Percentiles rank a stretch among this genome's conserved stretches.
Evolutionary conservation across 2,888 invertebrate genomes (phyloP).

Genomic region (Pristionchus fissidentatus): DNA sequence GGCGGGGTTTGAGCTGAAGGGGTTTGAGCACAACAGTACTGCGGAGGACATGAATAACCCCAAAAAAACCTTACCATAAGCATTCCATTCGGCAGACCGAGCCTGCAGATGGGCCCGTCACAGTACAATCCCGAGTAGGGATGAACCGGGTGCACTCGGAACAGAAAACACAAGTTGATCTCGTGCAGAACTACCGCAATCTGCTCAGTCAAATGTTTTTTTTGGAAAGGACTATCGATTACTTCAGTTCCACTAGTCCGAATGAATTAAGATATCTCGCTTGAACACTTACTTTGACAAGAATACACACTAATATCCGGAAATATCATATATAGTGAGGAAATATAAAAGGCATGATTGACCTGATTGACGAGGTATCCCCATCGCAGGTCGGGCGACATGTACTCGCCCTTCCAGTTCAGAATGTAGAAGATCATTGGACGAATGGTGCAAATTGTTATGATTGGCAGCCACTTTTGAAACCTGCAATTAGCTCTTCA

Average conservation of each 20-base stretch:
- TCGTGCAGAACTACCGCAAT: background rate
- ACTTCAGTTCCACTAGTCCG: background rate
- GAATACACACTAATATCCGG: too few relatives aligned
- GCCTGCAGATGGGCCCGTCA: background rate
- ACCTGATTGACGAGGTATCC: conserved; percentile 21
- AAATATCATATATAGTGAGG: too few relatives aligned
- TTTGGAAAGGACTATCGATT: background rate
- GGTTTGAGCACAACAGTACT: too few relatives aligned
- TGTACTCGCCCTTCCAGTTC: background rate
- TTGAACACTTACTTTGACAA: too few relatives aligned
- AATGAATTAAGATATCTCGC: too few relatives aligned
- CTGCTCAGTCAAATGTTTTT: background rate
- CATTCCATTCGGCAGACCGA: background rate
- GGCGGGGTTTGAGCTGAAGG: too few relatives aligned
- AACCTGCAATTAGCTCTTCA: background rate
- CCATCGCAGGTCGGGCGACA: background rate
- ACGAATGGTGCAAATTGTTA: background rate
- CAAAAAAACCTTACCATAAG: conserved; percentile 1
- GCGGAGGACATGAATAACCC: too few relatives aligned
- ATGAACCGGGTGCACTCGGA: background rate
- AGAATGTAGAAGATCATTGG: conserved; percentile 28
- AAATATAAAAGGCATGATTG: too few relatives aligned
- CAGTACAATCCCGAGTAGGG: background rate
- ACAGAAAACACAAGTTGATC: conserved; percentile 3
- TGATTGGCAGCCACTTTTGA: background rate